Evolutionary conservation across 2,113 vertebrate species (phyloP).

Genomic region (Prietella phreatophila): DNA sequence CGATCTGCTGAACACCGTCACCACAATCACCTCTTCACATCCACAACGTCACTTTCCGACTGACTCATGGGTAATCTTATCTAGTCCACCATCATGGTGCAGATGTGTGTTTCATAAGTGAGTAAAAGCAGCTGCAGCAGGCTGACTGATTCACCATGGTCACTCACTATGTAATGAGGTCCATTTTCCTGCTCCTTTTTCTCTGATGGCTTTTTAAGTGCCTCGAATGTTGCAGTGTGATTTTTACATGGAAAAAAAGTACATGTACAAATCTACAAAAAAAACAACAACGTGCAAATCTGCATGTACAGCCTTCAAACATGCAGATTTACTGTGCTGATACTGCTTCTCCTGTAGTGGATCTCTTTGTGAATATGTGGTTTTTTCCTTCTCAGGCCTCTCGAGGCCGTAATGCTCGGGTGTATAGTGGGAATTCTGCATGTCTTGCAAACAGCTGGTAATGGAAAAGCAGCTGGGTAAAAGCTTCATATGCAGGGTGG

Average conservation of each 20-base stretch:
- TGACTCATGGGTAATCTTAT: constrained; percentile 27
- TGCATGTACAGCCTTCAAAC: background rate
- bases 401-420: background rate
- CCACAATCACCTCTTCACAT: background rate
- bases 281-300: too few species aligned
- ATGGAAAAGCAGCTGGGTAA: constrained; percentile 7
- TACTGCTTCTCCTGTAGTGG: background rate
- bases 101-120: background rate
- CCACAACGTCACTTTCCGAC: background rate
- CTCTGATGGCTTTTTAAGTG: background rate
- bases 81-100: background rate
- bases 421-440: background rate
- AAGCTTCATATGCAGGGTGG: background rate
- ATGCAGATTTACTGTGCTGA: background rate
- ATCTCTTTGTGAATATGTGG: background rate
- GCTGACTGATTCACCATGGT: constrained; percentile 24
- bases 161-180: background rate
- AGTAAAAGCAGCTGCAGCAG: background rate
- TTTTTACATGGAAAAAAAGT: background rate
- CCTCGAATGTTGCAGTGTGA: background rate
- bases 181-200: background rate
- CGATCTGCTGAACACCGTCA: background rate
- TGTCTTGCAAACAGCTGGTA: background rate
- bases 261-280: too few species aligned
- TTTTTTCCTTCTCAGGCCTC: background rate